Conservation (phyloP, 2,888 invertebrate genomes). For the Parnassius smintheus region DNA sequence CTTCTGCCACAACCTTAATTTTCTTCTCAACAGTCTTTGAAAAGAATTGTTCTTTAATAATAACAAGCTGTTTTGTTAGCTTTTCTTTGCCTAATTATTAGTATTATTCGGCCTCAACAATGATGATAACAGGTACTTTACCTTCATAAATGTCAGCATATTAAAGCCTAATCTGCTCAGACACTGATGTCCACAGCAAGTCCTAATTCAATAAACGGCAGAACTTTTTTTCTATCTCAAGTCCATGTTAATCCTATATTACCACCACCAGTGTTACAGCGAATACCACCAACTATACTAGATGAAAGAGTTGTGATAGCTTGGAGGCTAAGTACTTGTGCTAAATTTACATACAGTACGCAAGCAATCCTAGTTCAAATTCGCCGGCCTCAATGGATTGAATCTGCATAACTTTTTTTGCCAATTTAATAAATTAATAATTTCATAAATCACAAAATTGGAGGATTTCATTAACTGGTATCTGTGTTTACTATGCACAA, state of each 20-base stretch:
- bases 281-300: slow-evolving; percentile 88
- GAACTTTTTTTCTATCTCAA: slow-evolving; percentile 94
- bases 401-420: too few relatives aligned
- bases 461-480: too few relatives aligned
- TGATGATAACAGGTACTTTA: slow-evolving; percentile 98
- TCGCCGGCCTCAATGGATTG: too few relatives aligned
- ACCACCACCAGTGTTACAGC: slow-evolving; percentile 99
- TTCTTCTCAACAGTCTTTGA: slow-evolving; percentile 98
- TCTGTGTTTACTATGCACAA: too few relatives aligned
- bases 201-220: slow-evolving; percentile 97
- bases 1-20: slow-evolving; percentile 98
- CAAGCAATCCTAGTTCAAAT: too few relatives aligned
- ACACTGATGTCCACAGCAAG: slow-evolving; percentile 97
- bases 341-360: too few relatives aligned
- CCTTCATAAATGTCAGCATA: slow-evolving; percentile 89
- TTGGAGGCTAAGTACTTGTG: too few relatives aligned
- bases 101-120: slow-evolving; percentile 95
- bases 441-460: too few relatives aligned
- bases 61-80: slow-evolving; percentile 97
- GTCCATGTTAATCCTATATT: slow-evolving; percentile 99
- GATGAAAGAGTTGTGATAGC: too few relatives aligned
- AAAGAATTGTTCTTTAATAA: slow-evolving; percentile 99
- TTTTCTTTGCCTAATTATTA: slow-evolving; percentile 98
- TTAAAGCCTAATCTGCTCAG: slow-evolving; percentile 92
- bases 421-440: too few relatives aligned